Evolutionary conservation across 2,113 vertebrate genomes (phyloP), one percentile per base, ranked within the genome.

Genomic region (Turdus rufiventris): DNA sequence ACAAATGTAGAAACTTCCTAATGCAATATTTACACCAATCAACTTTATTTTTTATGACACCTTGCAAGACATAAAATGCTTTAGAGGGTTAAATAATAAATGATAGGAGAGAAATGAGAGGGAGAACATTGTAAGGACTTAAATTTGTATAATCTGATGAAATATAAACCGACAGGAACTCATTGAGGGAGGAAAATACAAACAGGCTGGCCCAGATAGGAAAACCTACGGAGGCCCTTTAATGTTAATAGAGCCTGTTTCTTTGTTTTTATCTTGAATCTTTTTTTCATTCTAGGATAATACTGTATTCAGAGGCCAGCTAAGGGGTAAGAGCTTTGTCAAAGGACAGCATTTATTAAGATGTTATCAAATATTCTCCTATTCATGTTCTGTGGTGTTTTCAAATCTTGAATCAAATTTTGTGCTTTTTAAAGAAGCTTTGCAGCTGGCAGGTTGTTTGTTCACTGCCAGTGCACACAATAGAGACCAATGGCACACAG

Each of bases 11-110:
- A 61, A 85, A 75, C 18, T 62, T 82, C 83, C 33, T 57, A 78
- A 91, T 85, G 40, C 38, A 92, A 54, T 85, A 87, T 92, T 97
- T 84, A 94, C 91, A 75, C 20, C 78, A 73, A 76, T 89, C 70
- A 56, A 34, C 53, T 82, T 87, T 28, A 94, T 81, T 82, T 92
- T 81, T 87, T 42, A 62, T 76, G 91, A 87, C 50, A 72, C 18
- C 81, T 88, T 45, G 50, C 20, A 85, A 87, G 33, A 62, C 51
- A 72, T 73, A 89, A 93, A 92, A 91, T 89, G n/a, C 45, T 95
- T 94, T 57, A 85, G 73, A 85, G 66, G 45, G 66, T 87, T 96
- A 95, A 96, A 94, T 97, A 96, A 97, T 93, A 94, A 88, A 95
- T 92, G 87, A 70, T 2, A 50, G 58, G n/a, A 95, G 26, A 82